phyloP scores from a whole-genome alignment of 1,140 invertebrate genomes.

The Phymastichus coffea region DNA sequence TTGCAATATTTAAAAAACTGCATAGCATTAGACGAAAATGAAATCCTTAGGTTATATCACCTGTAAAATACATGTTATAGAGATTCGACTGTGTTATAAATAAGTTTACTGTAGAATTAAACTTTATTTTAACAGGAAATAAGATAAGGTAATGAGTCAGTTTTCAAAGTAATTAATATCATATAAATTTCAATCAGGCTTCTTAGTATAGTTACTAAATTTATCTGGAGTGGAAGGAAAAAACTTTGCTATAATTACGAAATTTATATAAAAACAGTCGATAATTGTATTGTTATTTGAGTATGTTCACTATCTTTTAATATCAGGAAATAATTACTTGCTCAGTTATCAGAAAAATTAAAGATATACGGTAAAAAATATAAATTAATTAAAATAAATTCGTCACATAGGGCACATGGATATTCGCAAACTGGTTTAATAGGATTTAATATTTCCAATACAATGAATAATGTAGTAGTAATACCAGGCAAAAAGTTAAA shows the following conservation, averaged over 20 bases:
- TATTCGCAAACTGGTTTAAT: too few relatives aligned
- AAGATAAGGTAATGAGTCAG: conserved; percentile 32
- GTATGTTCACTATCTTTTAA: too few relatives aligned
- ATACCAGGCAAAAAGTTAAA: too few relatives aligned
- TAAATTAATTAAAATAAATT: conserved; percentile 7
- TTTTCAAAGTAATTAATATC: conserved; percentile 36
- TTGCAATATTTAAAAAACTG: conserved; percentile 34
- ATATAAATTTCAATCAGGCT: conserved; percentile 36
- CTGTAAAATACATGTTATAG: conserved; percentile 40
- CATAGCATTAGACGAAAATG: conserved; percentile 25
- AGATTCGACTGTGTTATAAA: conserved; percentile 42
- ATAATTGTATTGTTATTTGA: too few relatives aligned
- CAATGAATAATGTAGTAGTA: too few relatives aligned
- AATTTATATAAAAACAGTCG: too few relatives aligned
- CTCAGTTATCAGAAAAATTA: neutral
- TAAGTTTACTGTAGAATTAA: conserved; percentile 7
- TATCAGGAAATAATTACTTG: neutral
- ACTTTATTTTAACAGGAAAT: conserved; percentile 32
- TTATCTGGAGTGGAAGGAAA: too few relatives aligned
- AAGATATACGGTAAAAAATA: neutral
- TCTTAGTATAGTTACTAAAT: conserved; percentile 31
- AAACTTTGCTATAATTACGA: too few relatives aligned
- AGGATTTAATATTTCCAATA: too few relatives aligned
- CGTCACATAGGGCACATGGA: too few relatives aligned
- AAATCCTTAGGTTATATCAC: conserved; percentile 34